Percentiles rank a stretch among this genome's conserved stretches.
These are phyloP conservation scores for Rynchops niger DNA, from an alignment of 2,113 vertebrate species.

Conservation along the genomic window DNA sequence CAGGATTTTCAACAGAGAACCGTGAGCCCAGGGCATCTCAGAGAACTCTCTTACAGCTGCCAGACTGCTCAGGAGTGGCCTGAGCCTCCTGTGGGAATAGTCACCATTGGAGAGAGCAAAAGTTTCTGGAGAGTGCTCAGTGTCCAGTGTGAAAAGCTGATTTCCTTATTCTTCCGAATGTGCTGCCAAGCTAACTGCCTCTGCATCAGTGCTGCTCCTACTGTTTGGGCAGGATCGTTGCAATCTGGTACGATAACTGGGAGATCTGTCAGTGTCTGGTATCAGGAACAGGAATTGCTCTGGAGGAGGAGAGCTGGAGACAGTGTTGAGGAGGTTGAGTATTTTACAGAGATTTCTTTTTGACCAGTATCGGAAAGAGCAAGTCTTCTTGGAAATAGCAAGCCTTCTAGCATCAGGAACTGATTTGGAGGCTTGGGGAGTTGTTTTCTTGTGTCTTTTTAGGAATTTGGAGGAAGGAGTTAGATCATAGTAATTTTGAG, in stretches of 20 bases:
- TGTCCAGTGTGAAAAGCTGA: neutral
- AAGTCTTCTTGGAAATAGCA: neutral
- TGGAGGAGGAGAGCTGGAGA: neutral
- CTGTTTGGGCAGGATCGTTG: neutral
- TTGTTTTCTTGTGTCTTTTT: neutral
- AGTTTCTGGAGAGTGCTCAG: neutral
- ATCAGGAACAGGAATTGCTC: neutral
- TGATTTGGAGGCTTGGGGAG: neutral
- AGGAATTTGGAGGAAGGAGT: neutral
- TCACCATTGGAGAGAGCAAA: neutral
- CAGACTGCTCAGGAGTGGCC: neutral
- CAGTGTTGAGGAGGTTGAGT: neutral
- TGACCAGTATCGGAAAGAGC: neutral
- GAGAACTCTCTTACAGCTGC: neutral
- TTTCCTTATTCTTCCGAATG: neutral
- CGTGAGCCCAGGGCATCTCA: neutral
- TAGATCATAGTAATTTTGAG: neutral
- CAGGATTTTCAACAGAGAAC: neutral
- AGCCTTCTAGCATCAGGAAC: neutral
- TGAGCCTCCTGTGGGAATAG: neutral
- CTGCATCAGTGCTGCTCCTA: fast-evolving
- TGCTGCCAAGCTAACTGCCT: neutral
- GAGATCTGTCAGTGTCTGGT: neutral
- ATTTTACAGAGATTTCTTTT: neutral
- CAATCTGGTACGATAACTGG: neutral